A percentile compares a stretch with the other conserved stretches of the same genome.
Conservation (phyloP, 2,113 vertebrate genomes). For the Oncorhynchus keta region DNA sequence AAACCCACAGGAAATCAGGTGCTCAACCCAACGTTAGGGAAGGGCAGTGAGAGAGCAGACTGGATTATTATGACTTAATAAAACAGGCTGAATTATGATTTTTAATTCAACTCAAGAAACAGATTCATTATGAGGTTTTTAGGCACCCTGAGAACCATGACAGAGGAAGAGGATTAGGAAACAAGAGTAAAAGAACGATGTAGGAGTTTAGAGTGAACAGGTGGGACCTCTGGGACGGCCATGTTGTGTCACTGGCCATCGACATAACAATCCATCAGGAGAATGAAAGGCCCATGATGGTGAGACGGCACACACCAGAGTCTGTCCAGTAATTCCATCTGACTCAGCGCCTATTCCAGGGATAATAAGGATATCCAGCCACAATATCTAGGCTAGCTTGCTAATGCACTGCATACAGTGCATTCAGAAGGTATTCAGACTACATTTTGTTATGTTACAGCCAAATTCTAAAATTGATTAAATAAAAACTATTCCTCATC, state of each 20-base stretch:
- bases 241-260: neutral
- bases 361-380: no score
- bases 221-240: neutral
- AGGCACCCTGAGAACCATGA: neutral
- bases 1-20: neutral
- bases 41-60: neutral
- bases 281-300: neutral
- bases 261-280: neutral
- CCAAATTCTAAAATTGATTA: no score
- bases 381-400: neutral
- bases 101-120: neutral
- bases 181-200: neutral
- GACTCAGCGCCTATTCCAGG: neutral
- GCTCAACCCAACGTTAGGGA: neutral
- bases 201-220: neutral
- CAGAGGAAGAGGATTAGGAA: neutral
- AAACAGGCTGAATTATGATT: no score
- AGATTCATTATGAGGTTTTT: neutral
- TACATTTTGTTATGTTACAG: no score
- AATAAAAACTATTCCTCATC: no score
- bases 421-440: no score
- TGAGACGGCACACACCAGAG: neutral
- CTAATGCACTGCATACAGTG: neutral
- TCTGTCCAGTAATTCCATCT: neutral
- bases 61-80: no score